A percentile compares a stretch with the other conserved stretches of the same genome.
Evolutionary conservation across 2,888 invertebrate genomes (phyloP).

Genomic region (Cryptosula pallasiana): DNA sequence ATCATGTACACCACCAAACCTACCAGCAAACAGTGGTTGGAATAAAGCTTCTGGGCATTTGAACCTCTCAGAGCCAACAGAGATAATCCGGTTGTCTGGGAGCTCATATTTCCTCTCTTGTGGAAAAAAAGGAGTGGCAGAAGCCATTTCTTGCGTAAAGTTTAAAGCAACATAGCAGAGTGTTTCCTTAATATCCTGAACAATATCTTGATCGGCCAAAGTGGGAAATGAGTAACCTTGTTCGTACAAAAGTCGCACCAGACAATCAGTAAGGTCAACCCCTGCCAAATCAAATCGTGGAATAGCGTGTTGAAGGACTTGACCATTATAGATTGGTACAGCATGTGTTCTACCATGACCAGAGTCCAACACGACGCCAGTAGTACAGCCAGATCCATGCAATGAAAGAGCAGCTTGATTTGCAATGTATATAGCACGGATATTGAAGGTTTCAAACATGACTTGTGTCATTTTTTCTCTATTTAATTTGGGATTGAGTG

Average conservation of each 20-base stretch:
- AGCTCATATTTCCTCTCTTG: conserved; percentile 50
- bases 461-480: conserved; percentile 76
- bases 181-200: conserved; percentile 32
- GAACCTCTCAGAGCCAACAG: conserved; percentile 50
- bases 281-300: conserved; percentile 41
- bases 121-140: conserved; percentile 42
- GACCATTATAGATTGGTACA: conserved; percentile 55
- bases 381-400: conserved; percentile 92
- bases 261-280: conserved; percentile 40
- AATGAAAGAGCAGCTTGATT: conserved; percentile 87
- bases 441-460: conserved; percentile 70
- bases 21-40: conserved; percentile 49
- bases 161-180: conserved; percentile 48
- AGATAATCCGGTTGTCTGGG: conserved; percentile 51
- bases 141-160: conserved; percentile 50
- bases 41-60: conserved; percentile 48
- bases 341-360: conserved; percentile 93
- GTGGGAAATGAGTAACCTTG: conserved; percentile 40
- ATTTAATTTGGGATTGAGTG: conserved; percentile 82
- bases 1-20: conserved; percentile 49
- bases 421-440: conserved; percentile 89
- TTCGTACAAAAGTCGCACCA: conserved; percentile 41
- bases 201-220: conserved; percentile 32
- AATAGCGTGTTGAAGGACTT: conserved; percentile 39
- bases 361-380: conserved; percentile 89